Conservation (phyloP, 2,888 invertebrate genomes). For the Campopleginae sp. region DNA sequence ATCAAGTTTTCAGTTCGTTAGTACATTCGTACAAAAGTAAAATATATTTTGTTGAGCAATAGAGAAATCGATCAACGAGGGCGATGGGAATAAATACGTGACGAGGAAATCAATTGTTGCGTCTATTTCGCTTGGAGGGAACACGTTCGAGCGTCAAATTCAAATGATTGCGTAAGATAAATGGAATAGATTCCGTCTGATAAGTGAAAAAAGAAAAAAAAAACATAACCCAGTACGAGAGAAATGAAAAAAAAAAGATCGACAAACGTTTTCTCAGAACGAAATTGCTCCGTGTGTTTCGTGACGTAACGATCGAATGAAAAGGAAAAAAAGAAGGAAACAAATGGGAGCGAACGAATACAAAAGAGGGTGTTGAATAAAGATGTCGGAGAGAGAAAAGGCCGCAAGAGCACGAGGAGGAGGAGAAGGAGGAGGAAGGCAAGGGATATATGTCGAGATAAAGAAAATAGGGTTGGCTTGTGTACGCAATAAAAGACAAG, state of each 20-base stretch:
- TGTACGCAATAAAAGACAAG: conserved; percentile 55
- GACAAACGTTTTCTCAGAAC: conserved; percentile 23
- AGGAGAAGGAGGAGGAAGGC: conserved; percentile 21
- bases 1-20: conserved; percentile 4
- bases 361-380: conserved; percentile 29
- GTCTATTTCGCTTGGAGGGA: conserved; percentile 21
- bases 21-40: conserved; percentile 17
- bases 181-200: not conserved
- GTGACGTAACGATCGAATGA: conserved; percentile 4
- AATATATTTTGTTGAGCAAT: conserved; percentile 57
- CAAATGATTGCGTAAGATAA: not conserved
- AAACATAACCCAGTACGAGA: conserved; percentile 7
- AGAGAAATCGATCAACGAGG: conserved; percentile 64
- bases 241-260: conserved; percentile 31
- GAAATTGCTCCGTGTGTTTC: conserved; percentile 53
- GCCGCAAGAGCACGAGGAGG: conserved; percentile 10
- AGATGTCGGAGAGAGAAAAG: conserved; percentile 29
- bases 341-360: conserved; percentile 27
- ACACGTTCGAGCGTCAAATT: conserved; percentile 38
- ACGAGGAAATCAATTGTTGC: conserved; percentile 46
- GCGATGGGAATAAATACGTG: conserved; percentile 36
- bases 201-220: not conserved
- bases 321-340: not conserved
- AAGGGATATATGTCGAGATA: conserved; percentile 10
- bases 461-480: conserved; percentile 8